Conservation (phyloP, 2,113 vertebrate genomes). For the Chitala chitala region DNA sequence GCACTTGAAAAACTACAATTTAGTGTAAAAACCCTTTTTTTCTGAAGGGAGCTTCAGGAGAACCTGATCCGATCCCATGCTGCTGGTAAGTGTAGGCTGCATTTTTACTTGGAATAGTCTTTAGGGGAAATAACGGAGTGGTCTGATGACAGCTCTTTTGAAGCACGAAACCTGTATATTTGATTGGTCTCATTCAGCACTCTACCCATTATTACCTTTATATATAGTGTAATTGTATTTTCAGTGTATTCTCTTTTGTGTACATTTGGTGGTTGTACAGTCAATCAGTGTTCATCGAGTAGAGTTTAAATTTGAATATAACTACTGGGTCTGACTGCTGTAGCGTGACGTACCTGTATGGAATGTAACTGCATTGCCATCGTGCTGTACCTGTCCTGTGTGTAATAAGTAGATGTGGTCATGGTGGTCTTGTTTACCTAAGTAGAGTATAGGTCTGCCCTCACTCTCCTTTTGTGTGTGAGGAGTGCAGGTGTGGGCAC, state of each 20-base stretch:
- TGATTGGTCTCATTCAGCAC: too few relatives aligned
- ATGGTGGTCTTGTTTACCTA: neutral
- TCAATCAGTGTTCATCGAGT: too few relatives aligned
- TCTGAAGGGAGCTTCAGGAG: conserved; percentile 84
- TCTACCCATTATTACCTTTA: too few relatives aligned
- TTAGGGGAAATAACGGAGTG: too few relatives aligned
- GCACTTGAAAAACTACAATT: neutral
- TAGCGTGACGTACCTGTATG: too few relatives aligned
- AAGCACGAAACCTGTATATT: too few relatives aligned
- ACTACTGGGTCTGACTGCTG: too few relatives aligned
- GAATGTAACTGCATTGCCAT: neutral
- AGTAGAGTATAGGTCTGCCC: neutral
- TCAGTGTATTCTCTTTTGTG: too few relatives aligned
- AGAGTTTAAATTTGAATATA: too few relatives aligned
- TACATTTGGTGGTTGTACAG: too few relatives aligned
- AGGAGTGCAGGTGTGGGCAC: conserved; percentile 82
- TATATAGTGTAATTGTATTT: too few relatives aligned
- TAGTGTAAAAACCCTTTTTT: conserved; percentile 22
- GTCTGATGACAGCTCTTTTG: too few relatives aligned
- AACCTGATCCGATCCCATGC: conserved; percentile 96
- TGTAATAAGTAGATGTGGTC: neutral
- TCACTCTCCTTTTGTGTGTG: conserved; percentile 15
- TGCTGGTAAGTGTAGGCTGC: conserved; percentile 67
- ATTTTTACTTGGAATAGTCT: neutral
- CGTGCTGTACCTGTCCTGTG: neutral